These are phyloP conservation scores for Halcyon smyrnensis DNA, from an alignment of 2,797 vertebrate genomes.

Conservation along the genomic window DNA sequence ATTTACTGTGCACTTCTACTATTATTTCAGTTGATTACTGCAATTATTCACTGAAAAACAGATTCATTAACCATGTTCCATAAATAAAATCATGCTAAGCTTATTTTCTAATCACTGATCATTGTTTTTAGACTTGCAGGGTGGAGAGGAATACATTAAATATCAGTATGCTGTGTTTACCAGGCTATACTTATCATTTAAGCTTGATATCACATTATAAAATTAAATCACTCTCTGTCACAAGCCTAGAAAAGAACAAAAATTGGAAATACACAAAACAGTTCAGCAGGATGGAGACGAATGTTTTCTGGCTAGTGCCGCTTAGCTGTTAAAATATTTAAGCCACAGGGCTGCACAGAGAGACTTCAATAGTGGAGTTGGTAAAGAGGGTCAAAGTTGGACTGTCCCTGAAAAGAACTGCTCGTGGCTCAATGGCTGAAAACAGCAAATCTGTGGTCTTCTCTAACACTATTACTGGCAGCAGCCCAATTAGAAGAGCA, in stretches of 20 bases:
- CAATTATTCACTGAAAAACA: slow-evolving; percentile 39
- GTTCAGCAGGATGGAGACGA: background rate
- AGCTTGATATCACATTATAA: background rate
- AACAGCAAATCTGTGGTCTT: background rate
- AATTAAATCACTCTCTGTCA: slow-evolving; percentile 15
- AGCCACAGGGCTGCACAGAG: background rate
- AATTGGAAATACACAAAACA: slow-evolving; percentile 22
- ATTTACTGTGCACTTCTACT: slow-evolving; percentile 17
- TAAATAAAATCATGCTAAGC: slow-evolving; percentile 31
- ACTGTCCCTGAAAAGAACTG: background rate
- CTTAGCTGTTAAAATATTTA: background rate
- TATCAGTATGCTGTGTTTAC: background rate
- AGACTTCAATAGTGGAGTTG: background rate
- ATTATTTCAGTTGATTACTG: slow-evolving; percentile 19
- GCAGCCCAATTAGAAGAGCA: background rate
- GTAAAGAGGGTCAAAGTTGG: background rate
- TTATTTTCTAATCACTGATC: slow-evolving; percentile 44
- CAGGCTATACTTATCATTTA: slow-evolving; percentile 32
- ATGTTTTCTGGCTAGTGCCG: background rate
- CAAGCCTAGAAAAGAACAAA: background rate
- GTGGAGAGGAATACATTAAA: slow-evolving; percentile 13
- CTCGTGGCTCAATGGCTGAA: background rate
- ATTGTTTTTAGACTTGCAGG: slow-evolving; percentile 13
- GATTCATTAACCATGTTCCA: slow-evolving; percentile 4
- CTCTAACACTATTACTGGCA: background rate